Conservation (phyloP, 2,113 vertebrate genomes). For the Odontesthes bonariensis region DNA sequence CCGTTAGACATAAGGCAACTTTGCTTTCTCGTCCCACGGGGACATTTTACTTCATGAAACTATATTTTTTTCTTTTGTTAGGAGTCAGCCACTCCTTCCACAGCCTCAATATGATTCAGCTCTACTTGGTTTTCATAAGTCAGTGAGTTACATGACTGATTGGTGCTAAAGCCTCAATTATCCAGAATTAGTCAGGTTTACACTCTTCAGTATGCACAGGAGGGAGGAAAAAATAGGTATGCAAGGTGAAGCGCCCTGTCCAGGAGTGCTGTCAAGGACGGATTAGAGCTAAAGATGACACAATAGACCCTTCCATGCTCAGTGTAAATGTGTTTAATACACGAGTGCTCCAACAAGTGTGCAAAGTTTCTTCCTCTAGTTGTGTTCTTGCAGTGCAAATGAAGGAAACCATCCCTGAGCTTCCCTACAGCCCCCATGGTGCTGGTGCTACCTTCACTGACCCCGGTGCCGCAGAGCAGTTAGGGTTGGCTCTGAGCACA, state of each 20-base stretch:
- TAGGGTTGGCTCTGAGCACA: slow-evolving; percentile 33
- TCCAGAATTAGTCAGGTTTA: slow-evolving; percentile 42
- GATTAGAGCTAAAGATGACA: slow-evolving; percentile 49
- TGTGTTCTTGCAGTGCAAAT: slow-evolving; percentile 66
- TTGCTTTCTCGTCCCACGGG: neutral
- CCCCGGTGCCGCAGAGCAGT: slow-evolving; percentile 9
- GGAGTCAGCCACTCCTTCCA: slow-evolving; percentile 5
- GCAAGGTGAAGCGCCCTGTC: slow-evolving; percentile 43
- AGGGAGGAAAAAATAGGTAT: slow-evolving; percentile 43
- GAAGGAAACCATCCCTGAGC: slow-evolving; percentile 35
- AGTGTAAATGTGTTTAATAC: slow-evolving; percentile 67
- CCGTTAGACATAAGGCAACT: neutral
- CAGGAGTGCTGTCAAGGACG: slow-evolving; percentile 33
- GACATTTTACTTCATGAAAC: slow-evolving; percentile 16
- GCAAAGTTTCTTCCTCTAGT: slow-evolving; percentile 82
- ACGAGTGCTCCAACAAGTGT: slow-evolving; percentile 68
- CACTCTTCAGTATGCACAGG: slow-evolving; percentile 34
- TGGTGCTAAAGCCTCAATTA: slow-evolving; percentile 30
- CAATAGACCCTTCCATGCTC: slow-evolving; percentile 76
- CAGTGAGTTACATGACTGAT: slow-evolving; percentile 5
- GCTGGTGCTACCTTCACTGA: slow-evolving; percentile 10
- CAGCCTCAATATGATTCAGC: slow-evolving; percentile 7
- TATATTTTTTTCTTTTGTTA: neutral
- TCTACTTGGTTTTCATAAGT: neutral
- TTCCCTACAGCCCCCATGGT: neutral